Base-by-base conservation (phyloP, 35 echinoderm and acorn worm genomes). In the Strongylocentrotus purpuratus region DNA sequence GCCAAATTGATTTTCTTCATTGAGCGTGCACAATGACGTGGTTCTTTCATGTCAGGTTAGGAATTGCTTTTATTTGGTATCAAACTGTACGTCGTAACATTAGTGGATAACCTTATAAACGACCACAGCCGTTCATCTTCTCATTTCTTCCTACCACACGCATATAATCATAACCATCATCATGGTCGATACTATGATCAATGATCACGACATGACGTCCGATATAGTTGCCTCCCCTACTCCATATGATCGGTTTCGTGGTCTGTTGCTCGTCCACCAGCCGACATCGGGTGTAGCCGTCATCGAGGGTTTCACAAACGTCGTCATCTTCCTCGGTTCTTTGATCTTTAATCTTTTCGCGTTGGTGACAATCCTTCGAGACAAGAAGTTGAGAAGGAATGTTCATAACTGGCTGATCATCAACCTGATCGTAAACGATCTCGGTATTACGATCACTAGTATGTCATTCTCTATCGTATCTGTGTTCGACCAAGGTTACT, bases 381-480 rank as follows among this genome's bases (percentile, higher is more conserved):
- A 92, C 31, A 35, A 88, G 32, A 88, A 0, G 9, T 28, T 92
- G 47, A 92, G 91, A 31, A 31, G 45, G 46, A 92, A 92, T 46
- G n/a, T 31, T 48, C 91, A 92, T 55, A 92, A 92, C 31, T 46
- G 32, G 32, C 91, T 92, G 12, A 92, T 92, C n/a, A 13, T 92
- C 91, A 92, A 92, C 91, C 91, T 92, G 91, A 92, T 55, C 45
- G 31, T 55, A 9, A 92, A 48, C 45, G 91, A 92, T 33, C 48
- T 92, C 45, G 91, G 91, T 13, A 55, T 92, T 31, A 48, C 91
- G 91, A 31, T 92, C 45, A 48, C 47, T 0, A 92, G 91, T 55
- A 92, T 92, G 91, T 48, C 91, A 20, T 92, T 92, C 47, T 48
- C 91, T 46, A 55, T 92, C 18, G 12, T 46, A 31, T 92, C 91